A percentile compares a stretch with the other conserved stretches of the same genome.
Conservation (phyloP, 2,113 vertebrate species). For the Pachypanchax playfairii region DNA sequence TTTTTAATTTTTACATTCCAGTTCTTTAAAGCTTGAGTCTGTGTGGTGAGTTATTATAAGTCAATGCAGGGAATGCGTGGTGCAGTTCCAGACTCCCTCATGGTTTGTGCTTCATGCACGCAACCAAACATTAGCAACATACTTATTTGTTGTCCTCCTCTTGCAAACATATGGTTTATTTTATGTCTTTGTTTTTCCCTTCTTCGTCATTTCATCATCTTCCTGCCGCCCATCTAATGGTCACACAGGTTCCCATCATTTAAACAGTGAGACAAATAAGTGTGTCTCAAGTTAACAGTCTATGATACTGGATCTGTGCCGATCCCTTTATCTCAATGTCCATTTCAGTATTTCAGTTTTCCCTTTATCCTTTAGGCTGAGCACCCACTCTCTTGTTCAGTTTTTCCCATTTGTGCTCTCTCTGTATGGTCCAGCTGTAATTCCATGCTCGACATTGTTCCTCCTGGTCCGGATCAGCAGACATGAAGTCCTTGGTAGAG, state of each 20-base stretch:
- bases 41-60: constrained; percentile 64
- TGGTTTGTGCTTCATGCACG: constrained; percentile 69
- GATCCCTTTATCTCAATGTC: constrained; percentile 51
- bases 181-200: constrained; percentile 29
- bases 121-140: constrained; percentile 31
- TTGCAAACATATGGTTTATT: constrained; percentile 57
- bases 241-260: constrained; percentile 58
- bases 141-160: constrained; percentile 32
- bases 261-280: constrained; percentile 72
- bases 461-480: constrained; percentile 60
- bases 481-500: constrained; percentile 52
- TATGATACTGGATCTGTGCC: constrained; percentile 46
- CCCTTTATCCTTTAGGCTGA: constrained; percentile 54
- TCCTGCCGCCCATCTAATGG: constrained; percentile 33
- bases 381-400: constrained; percentile 62
- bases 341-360: constrained; percentile 31
- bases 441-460: constrained; percentile 60
- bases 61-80: constrained; percentile 54
- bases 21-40: constrained; percentile 75
- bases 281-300: constrained; percentile 71
- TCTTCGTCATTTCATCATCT: constrained; percentile 33
- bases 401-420: constrained; percentile 43
- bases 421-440: constrained; percentile 64
- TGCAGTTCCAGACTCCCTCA: constrained; percentile 66
- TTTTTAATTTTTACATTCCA: constrained; percentile 79